These are phyloP conservation scores for Pheosia tremula DNA, from an alignment of 2,888 invertebrate species.

Conservation along the genomic window DNA sequence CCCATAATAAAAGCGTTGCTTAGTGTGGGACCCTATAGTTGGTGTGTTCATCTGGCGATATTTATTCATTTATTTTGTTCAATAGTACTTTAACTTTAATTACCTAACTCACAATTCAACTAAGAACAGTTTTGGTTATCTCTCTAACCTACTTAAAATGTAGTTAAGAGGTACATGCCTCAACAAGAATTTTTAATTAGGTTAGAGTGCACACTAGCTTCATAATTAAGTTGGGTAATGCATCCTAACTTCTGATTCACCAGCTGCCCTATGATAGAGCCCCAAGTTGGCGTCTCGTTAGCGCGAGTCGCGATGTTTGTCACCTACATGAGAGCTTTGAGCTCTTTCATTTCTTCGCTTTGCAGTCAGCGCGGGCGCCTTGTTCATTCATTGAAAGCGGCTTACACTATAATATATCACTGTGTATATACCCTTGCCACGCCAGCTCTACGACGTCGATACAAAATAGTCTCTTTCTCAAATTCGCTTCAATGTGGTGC, in stretches of 20 bases:
- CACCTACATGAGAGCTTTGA: slow-evolving; percentile 37
- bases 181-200: too few species aligned
- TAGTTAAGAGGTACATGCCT: slow-evolving; percentile 25
- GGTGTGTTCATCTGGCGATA: too few species aligned
- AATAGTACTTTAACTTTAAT: not conserved
- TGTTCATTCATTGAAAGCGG: slow-evolving; percentile 57
- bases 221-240: slow-evolving; percentile 44
- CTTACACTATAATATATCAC: slow-evolving; percentile 44
- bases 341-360: slow-evolving; percentile 37
- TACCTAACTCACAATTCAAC: not conserved
- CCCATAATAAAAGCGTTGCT: too few species aligned
- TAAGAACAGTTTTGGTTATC: not conserved
- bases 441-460: slow-evolving; percentile 15
- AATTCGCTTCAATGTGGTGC: slow-evolving; percentile 25
- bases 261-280: slow-evolving; percentile 26
- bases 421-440: slow-evolving; percentile 36
- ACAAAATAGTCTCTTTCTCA: slow-evolving; percentile 19
- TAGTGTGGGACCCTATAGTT: too few species aligned
- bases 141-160: slow-evolving; percentile 42
- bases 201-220: slow-evolving; percentile 34
- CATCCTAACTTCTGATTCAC: not conserved
- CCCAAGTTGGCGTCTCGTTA: slow-evolving; percentile 60
- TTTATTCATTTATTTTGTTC: too few species aligned
- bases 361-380: slow-evolving; percentile 33
- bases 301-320: slow-evolving; percentile 46